Evolutionary conservation across 2,888 invertebrate genomes (phyloP), one percentile per base, ranked within the genome.

Genomic region (Ormyrus rosae): DNA sequence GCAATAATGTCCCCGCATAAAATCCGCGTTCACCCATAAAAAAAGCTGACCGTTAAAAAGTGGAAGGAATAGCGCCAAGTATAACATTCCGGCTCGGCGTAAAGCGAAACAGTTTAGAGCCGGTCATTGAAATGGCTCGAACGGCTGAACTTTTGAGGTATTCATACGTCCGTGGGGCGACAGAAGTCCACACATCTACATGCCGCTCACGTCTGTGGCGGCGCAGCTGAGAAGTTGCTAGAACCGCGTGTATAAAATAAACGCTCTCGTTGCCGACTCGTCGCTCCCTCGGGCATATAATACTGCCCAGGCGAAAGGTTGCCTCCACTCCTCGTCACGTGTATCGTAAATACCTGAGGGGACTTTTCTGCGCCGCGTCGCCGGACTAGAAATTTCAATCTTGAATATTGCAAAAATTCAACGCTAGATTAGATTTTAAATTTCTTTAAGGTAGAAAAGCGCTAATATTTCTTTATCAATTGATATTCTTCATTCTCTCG

Each of bases 191-290:
- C 48, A 65, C 64, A 48, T 72, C 51, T 61, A 65, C 58, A 50
- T 13, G 51, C 13, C 48, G 5, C 2, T 11, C 53, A 6, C 34
- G 19, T 51, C 10, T 50, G 55, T 58, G 46, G 58, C 60, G n/a
- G 34, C n/a, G 10, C 60, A 68, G 56, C 19, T 11, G 51, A 71
- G 58, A 71, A 77, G 76, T 70, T 55, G 55, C 70, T 13, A 51
- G 55, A 11, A 11, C n/a, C 55, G 53, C 2, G 51, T 67, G 70
- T 70, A 71, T 78, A 78, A 78, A 78, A 78, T 78, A 78, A 78
- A 78, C 78, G 78, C 71, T 45, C 61, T 50, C 55, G 60, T 5
- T 19, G 45, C 48, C 70, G 46, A 3, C 45, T 45, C 53, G 61
- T 13, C 34, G 58, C 61, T 76, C 76, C 76, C 76, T 5, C 19